Evolutionary conservation across 2,888 invertebrate species (phyloP), one percentile per base, ranked within the genome.

Genomic region (Busseola fusca): DNA sequence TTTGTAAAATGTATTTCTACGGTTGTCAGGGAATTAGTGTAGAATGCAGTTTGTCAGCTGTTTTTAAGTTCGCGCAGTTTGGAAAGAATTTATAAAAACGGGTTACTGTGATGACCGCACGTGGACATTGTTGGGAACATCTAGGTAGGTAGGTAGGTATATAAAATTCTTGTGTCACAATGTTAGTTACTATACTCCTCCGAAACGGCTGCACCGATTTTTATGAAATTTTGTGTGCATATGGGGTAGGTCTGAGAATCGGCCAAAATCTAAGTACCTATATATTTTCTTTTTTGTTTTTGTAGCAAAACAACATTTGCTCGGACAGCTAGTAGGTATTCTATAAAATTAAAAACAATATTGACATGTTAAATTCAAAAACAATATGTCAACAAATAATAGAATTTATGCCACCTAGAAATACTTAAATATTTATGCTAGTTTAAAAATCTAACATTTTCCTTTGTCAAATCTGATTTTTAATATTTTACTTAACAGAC

Each of bases 41-140:
- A 62, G 50, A 80, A 78, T 74, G 70, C 62, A 72, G 42, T 56
- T 62, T 14, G 65, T 72, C 66, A 80, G 76, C 66, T 64, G 78
- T 64, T 78, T 64, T 80, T 66, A 54, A 37, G 45, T 64, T 42
- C 58, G 69, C 34, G 73, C 34, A 52, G 37, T 30, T 76, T 25
- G 30, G 5, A 27, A 64, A 59, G 21, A 27, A 56, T 30, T 34
- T 9, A 50, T 50, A 48, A 50, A 56, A 12, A 48, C 25, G 5
- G 62, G 67, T 78, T 76, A 14, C 14, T 42, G 45, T 18, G 9
- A n/a, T 42, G 16, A 10, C 5, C 21, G 10, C 52, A 48, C 45
- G 62, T 42, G 30, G 62, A 45, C 30, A 58, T 75, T 45, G 25
- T 37, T 25, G 27, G 16, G 16, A 7, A 30, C 3, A n/a, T n/a